Base-by-base conservation (phyloP, 1,140 invertebrate genomes). In the Halyomorpha halys region DNA sequence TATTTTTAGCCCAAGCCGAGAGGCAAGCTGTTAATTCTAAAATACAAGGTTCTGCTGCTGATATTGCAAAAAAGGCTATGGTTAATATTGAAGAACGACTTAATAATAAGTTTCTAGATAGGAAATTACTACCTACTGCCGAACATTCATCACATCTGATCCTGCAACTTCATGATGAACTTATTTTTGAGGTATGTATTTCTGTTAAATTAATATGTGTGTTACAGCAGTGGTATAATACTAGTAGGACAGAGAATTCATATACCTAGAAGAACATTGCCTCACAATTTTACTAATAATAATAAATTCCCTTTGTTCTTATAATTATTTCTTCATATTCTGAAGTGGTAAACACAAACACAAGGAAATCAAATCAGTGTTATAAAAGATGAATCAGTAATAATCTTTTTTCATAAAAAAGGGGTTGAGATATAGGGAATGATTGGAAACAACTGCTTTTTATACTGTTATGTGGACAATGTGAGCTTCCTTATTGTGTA, bases 21-120 rank as follows among this genome's bases (percentile, higher is more conserved):
- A 78, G 97, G 53, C 94, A 98, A 79, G 93, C 94, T 18, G 81
- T 98, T 0, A 98, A 99, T 74, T 91, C 93, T 8, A 90, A 84
- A 27, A 87, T 98, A 53, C 96, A 98, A 78, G 96, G 95, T 0
- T 95, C 93, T 1, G 96, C 94, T 0, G 90, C 94, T 8, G 96
- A 98, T 76, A 83, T 99, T 34, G 87, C 91, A 0, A 98, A 98
- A 74, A 83, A 78, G 34, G 92, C 94, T 0, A 94, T 97, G 85
- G 79, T 91, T 30, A 76, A 79, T 54, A 86, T 97, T 70, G 84
- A 90, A 44, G 70, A 79, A 60, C 77, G 77, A 70, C 73, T 85
- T 62, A 65, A 67, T 18, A 54, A 30, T 63, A 59, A 63, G 73
- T 69, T 74, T 72, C 63, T 67, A 2, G 27, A 60, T 25, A 23